These are phyloP conservation scores for Petromus typicus DNA, from an alignment of 2,113 vertebrate genomes.

Conservation along the genomic window DNA sequence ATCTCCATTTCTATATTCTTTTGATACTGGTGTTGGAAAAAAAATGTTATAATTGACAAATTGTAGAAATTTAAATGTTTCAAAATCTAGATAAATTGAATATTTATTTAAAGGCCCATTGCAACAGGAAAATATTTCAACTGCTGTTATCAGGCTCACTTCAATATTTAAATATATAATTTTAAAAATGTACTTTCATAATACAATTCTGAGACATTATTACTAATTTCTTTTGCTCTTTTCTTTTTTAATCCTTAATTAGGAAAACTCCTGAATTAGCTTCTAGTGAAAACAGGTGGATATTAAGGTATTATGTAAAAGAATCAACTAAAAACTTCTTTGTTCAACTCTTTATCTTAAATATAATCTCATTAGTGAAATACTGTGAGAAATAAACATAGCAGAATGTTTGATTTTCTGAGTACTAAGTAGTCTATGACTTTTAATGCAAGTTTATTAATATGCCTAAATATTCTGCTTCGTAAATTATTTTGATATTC, in stretches of 20 bases:
- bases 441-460: conserved; percentile 10
- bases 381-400: not conserved
- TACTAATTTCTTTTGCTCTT: not conserved
- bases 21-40: not conserved
- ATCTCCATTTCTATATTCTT: not conserved
- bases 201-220: not conserved
- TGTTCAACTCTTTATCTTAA: not conserved
- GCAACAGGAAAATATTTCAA: not conserved
- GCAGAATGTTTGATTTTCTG: not conserved
- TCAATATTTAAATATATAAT: conserved; percentile 23
- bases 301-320: not conserved
- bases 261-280: not conserved
- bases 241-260: not conserved
- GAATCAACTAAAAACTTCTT: not conserved
- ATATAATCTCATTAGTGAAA: not conserved
- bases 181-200: not conserved
- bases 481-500: not conserved
- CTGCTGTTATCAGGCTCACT: not conserved
- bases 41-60: not conserved
- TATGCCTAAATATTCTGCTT: not conserved
- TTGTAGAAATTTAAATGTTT: not conserved
- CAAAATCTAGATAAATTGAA: not conserved
- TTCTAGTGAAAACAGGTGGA: not conserved
- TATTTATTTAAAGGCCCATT: not conserved
- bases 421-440: not conserved